Evolutionary conservation across 2,113 vertebrate species (phyloP).

Genomic region (Echinops telfairi): DNA sequence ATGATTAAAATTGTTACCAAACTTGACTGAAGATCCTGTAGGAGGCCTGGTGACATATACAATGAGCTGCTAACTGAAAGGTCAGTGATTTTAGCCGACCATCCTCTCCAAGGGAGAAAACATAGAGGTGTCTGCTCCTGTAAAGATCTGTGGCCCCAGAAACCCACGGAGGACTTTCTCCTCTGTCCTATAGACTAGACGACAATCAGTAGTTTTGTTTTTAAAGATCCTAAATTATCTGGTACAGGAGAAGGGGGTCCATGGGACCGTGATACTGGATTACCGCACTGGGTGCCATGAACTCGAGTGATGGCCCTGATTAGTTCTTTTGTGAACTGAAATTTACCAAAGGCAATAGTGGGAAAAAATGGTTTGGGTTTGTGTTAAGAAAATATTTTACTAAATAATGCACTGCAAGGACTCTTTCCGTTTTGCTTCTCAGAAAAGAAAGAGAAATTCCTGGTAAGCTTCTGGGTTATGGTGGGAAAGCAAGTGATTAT

Average conservation of each 20-base stretch:
- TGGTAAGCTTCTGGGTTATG: constrained; percentile 28
- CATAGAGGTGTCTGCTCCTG: no score
- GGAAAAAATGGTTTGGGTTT: constrained; percentile 18
- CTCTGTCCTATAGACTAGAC: no score
- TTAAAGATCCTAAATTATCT: no score
- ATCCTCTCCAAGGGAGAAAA: no score
- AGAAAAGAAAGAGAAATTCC: constrained; percentile 28
- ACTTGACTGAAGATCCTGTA: background rate
- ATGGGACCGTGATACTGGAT: no score
- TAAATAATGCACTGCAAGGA: background rate
- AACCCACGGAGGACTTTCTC: no score
- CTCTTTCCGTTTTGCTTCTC: constrained; percentile 3
- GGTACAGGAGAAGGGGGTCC: no score
- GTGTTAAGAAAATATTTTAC: background rate
- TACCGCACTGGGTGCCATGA: no score
- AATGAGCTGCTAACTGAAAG: no score
- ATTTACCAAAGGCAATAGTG: background rate
- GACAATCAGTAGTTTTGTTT: no score
- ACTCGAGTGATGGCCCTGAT: background rate
- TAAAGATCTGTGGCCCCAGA: no score
- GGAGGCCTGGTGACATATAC: background rate
- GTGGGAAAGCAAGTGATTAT: background rate
- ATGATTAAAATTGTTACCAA: background rate
- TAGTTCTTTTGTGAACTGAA: background rate
- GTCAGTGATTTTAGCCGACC: no score